Evolutionary conservation across 2,888 invertebrate species (phyloP), one percentile per base, ranked within the genome.

Genomic region (Griposia aprilina): DNA sequence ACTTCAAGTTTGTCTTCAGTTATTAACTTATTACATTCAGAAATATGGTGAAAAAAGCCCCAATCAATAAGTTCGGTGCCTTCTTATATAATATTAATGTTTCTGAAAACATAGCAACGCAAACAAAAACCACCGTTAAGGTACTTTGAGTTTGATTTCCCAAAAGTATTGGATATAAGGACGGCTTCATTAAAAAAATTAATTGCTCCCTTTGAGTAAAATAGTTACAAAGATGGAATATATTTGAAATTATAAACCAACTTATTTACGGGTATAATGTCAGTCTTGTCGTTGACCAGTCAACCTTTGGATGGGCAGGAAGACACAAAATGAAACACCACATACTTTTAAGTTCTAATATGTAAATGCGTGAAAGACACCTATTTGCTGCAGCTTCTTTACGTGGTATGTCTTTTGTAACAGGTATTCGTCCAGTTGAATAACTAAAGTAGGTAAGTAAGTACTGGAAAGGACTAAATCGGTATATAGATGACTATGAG

Each of bases 61-160:
- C 50, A 83, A 84, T 84, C 86, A 66, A 86, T 84, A 74, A 69
- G 30, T 77, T 62, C 23, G 11, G 15, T 75, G 73, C 65, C 66
- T 78, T 57, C 59, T 10, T 62, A 78, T 62, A 30, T 41, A 67
- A 52, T 71, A 74, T 85, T 77, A 26, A 85, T 62, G 63, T 82
- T 70, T 48, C 30, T 71, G 74, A 66, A 45, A 57, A 55, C 69
- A 52, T 60, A 70, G 57, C 60, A 71, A 80, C 66, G 52, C n/a
- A 70, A 83, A 36, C 50, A 30, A 67, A 78, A 66, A 78, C 57
- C 52, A 20, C 23, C 26, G 45, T 59, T 52, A 80, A 80, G 65
- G 36, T 77, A 45, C 23, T n/a, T 69, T 15, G 23, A 15, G 11
- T 57, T 76, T 55, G 11, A 67, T 48, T 75, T 41, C 15, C 36